Evolutionary conservation across 2,888 invertebrate genomes (phyloP).

Genomic region (Cybosia mesomella): DNA sequence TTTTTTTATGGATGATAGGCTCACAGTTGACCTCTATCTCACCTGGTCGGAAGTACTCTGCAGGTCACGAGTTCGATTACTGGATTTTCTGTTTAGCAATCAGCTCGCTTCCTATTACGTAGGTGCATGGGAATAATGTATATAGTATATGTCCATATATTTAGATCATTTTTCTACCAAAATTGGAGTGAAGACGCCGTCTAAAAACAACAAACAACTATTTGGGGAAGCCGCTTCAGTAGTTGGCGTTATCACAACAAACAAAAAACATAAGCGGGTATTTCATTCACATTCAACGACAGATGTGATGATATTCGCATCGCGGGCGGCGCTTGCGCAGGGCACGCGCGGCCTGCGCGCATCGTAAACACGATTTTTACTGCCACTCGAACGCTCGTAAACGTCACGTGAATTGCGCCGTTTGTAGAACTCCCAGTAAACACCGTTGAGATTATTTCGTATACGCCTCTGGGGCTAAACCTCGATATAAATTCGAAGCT

Average conservation of each 20-base stretch:
- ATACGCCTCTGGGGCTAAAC: slow-evolving; percentile 85
- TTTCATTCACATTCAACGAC: slow-evolving; percentile 73
- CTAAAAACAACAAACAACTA: slow-evolving; percentile 41
- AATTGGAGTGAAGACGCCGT: slow-evolving; percentile 22
- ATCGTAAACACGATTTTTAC: slow-evolving; percentile 86
- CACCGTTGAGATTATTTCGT: slow-evolving; percentile 85
- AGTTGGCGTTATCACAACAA: slow-evolving; percentile 57
- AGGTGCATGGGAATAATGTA: too few relatives aligned
- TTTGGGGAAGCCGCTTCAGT: slow-evolving; percentile 46
- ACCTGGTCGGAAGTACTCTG: too few relatives aligned
- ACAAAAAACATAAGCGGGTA: slow-evolving; percentile 47
- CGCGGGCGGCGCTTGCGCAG: slow-evolving; percentile 63
- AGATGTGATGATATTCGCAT: slow-evolving; percentile 72
- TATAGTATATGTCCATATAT: too few relatives aligned
- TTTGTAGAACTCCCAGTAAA: slow-evolving; percentile 85
- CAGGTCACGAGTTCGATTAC: too few relatives aligned
- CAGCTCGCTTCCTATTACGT: too few relatives aligned
- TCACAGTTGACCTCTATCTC: too few relatives aligned
- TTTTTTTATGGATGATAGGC: too few relatives aligned
- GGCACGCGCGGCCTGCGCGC: slow-evolving; percentile 70
- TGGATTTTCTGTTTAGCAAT: too few relatives aligned
- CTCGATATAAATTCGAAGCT: slow-evolving; percentile 85
- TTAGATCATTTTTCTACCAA: slow-evolving; percentile 11
- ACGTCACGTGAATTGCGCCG: slow-evolving; percentile 85
- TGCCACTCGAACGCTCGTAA: slow-evolving; percentile 84